These are phyloP conservation scores for Phallusia fumigata DNA, from an alignment of 23 tunicate species.

Conservation along the genomic window DNA sequence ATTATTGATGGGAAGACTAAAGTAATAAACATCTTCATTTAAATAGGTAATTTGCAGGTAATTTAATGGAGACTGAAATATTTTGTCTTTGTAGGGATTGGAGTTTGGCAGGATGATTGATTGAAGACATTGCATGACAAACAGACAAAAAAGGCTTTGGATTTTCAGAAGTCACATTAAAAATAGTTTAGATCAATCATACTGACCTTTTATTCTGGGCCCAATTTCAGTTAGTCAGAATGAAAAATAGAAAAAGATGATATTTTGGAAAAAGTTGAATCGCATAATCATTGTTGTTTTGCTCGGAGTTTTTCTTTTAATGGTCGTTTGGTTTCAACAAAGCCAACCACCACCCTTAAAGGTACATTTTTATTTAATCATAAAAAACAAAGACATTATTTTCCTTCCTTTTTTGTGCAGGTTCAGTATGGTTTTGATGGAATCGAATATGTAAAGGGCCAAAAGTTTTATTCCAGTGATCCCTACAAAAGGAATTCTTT, in stretches of 20 bases:
- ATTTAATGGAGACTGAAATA: too few relatives aligned
- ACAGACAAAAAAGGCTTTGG: too few relatives aligned
- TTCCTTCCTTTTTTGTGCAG: background rate
- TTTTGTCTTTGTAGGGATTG: too few relatives aligned
- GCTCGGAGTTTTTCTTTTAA: background rate
- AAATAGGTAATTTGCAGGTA: too few relatives aligned
- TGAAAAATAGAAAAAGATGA: background rate
- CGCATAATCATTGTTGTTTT: background rate
- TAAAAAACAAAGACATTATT: too few relatives aligned
- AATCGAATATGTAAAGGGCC: conserved; percentile 33
- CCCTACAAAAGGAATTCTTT: conserved; percentile 56
- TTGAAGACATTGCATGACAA: too few relatives aligned
- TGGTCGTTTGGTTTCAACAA: background rate
- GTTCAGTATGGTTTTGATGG: conserved; percentile 34
- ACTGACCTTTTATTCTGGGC: too few relatives aligned
- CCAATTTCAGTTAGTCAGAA: background rate
- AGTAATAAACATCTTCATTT: too few relatives aligned
- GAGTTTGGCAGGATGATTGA: too few relatives aligned
- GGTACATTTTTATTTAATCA: background rate
- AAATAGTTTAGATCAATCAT: too few relatives aligned
- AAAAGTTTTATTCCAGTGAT: conserved; percentile 32
- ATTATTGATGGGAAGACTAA: too few relatives aligned
- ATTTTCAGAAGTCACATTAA: too few relatives aligned
- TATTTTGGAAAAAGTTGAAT: background rate
- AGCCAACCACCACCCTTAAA: background rate